Base-by-base conservation (phyloP, 2,888 invertebrate genomes). In the Theretra japonica region DNA sequence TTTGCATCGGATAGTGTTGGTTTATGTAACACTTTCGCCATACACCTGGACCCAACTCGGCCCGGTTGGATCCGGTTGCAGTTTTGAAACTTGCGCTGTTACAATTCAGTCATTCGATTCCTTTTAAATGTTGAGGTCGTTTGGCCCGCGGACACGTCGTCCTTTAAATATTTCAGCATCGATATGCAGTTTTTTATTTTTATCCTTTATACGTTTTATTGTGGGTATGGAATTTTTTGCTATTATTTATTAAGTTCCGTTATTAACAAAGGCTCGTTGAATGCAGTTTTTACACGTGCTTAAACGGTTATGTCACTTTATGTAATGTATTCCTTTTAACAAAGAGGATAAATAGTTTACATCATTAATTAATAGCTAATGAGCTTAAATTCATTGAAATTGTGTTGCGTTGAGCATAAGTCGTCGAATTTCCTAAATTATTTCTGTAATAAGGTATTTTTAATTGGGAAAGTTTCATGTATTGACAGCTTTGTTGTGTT, bases 1-100 rank as follows among this genome's bases (percentile, higher is more conserved):
- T 84, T 83, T 84, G 82, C 83, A 79, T 82, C 79, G 79, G 75
- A 82, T 79, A 80, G 79, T 76, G 75, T 74, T 75, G 74, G 41
- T 71, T 88, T 86, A 87, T 76, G 75, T 86, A 88, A 87, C 57
- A 82, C 83, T 87, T 84, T 86, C 84, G 82, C 81, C 80, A 78
- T 73, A 69, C 48, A 33, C 19, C 69, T 76, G 73, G 73, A 77
- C 76, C 77, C 77, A 78, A 80, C 80, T 78, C 59, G 78, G 76
- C 77, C 81, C 79, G 79, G 81, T 76, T 78, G 76, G 75, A 83
- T 84, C 88, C 84, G 85, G 86, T 85, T 80, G 81, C 76, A 82
- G 73, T 82, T 83, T 83, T 77, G 80, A 79, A 84, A 83, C 80
- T 72, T 80, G 78, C 76, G 76, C 76, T 76, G 79, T 76, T 78